Evolutionary conservation across 1,140 invertebrate genomes (phyloP).

Genomic region (Nasonia vitripennis): DNA sequence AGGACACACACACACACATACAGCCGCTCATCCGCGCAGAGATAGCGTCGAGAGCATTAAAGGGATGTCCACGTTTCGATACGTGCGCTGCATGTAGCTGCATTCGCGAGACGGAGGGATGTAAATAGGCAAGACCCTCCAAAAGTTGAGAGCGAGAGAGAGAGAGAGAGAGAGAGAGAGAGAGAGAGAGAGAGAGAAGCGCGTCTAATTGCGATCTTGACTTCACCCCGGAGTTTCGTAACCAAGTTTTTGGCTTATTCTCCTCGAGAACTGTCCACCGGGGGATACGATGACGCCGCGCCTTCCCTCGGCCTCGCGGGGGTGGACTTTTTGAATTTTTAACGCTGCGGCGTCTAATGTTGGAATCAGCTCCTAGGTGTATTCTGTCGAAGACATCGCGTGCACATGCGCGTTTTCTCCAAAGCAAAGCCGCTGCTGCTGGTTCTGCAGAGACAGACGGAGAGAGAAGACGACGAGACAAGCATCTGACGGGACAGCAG

Average conservation of each 20-base stretch:
- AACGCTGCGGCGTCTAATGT: background rate
- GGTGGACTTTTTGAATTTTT: slow-evolving; percentile 1
- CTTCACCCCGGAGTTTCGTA: slow-evolving; percentile 69
- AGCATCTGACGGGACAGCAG: slow-evolving; percentile 70
- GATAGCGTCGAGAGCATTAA: background rate
- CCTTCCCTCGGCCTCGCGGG: slow-evolving; percentile 23
- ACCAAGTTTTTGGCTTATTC: slow-evolving; percentile 70
- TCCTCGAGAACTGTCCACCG: slow-evolving; percentile 65
- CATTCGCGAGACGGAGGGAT: slow-evolving; percentile 54
- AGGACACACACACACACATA: background rate
- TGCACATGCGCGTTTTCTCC: slow-evolving; percentile 63
- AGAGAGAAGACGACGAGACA: slow-evolving; percentile 69
- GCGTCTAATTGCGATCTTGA: slow-evolving; percentile 71
- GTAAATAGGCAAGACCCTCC: slow-evolving; percentile 57
- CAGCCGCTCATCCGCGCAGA: background rate
- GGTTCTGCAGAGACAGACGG: slow-evolving; percentile 50
- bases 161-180: slow-evolving; percentile 62
- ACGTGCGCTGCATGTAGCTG: slow-evolving; percentile 63
- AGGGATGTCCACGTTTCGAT: slow-evolving; percentile 60
- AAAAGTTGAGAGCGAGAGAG: slow-evolving; percentile 30
- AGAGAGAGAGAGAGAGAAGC: slow-evolving; percentile 61
- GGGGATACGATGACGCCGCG: slow-evolving; percentile 52
- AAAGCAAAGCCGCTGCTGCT: background rate
- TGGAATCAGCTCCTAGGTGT: background rate
- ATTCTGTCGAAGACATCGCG: background rate